A percentile compares a stretch with the other conserved stretches of the same genome.
Evolutionary conservation across 2,888 invertebrate species (phyloP).

Genomic region (Brachypalpus laphriformis): DNA sequence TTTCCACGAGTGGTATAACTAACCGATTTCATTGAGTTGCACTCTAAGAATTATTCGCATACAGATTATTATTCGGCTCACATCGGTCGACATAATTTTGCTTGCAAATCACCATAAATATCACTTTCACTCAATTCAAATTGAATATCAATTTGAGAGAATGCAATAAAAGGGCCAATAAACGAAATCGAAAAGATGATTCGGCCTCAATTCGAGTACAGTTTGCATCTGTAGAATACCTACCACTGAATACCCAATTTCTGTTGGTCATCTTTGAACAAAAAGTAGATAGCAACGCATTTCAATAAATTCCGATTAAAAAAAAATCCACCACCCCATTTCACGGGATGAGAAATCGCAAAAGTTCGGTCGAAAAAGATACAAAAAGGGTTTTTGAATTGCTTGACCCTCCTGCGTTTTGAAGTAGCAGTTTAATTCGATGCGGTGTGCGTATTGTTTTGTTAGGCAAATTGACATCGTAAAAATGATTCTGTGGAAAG

Average conservation of each 20-base stretch:
- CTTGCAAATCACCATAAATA: constrained; percentile 49
- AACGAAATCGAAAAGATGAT: constrained; percentile 58
- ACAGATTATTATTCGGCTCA: constrained; percentile 38
- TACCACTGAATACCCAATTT: constrained; percentile 7
- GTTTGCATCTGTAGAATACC: constrained; percentile 34
- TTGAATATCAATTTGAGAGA: constrained; percentile 35
- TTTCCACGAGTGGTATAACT: no score
- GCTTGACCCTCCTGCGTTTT: constrained; percentile 32
- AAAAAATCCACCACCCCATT: constrained; percentile 33
- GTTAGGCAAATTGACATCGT: constrained; percentile 52
- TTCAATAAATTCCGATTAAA: constrained; percentile 53
- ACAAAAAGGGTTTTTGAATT: constrained; percentile 7
- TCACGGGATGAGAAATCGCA: constrained; percentile 36
- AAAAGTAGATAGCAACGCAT: constrained; percentile 13
- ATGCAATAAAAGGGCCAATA: constrained; percentile 42
- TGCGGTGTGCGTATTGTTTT: constrained; percentile 51
- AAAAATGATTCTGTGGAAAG: constrained; percentile 51
- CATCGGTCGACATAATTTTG: constrained; percentile 3
- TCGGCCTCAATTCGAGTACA: constrained; percentile 10
- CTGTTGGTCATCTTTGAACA: constrained; percentile 17
- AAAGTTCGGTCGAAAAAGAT: not conserved
- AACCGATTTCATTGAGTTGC: not conserved
- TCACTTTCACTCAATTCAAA: constrained; percentile 53
- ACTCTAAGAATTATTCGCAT: constrained; percentile 9
- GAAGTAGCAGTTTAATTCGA: constrained; percentile 47